Evolutionary conservation across 2,888 invertebrate species (phyloP).

Genomic region (Platycheirus albimanus): DNA sequence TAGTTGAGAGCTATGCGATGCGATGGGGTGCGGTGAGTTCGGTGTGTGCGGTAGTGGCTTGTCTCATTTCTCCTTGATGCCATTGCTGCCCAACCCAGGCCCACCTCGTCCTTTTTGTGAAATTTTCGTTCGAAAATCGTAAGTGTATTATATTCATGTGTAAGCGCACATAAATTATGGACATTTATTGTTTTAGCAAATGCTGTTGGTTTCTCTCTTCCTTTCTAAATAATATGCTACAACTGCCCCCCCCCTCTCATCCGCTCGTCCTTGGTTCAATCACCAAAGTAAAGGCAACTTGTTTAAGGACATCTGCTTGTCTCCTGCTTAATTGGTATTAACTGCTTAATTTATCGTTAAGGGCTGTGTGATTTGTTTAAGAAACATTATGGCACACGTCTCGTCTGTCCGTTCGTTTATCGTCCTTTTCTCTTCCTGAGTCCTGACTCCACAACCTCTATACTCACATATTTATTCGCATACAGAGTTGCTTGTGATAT

Average conservation of each 20-base stretch:
- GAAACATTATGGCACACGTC: constrained; percentile 78
- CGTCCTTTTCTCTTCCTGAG: constrained; percentile 14
- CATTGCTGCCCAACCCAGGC: too few species aligned
- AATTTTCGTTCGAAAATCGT: constrained; percentile 72
- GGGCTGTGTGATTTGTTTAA: constrained; percentile 81
- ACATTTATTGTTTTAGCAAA: constrained; percentile 77
- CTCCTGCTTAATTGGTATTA: constrained; percentile 82
- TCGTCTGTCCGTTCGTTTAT: constrained; percentile 37
- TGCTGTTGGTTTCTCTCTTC: constrained; percentile 67
- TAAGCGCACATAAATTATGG: constrained; percentile 77
- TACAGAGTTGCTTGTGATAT: constrained; percentile 37
- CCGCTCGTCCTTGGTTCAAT: constrained; percentile 59
- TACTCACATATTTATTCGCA: neutral
- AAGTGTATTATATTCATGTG: constrained; percentile 74
- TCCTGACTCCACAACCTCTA: neutral
- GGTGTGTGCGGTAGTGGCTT: constrained; percentile 24
- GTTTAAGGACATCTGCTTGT: constrained; percentile 79
- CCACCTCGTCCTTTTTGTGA: constrained; percentile 51
- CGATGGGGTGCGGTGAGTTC: too few species aligned
- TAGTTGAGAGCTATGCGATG: constrained; percentile 36
- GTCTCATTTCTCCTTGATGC: constrained; percentile 23
- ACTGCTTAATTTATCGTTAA: constrained; percentile 81
- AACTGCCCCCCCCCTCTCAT: neutral
- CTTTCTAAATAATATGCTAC: neutral
- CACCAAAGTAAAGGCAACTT: constrained; percentile 75